Evolutionary conservation across 2,888 invertebrate genomes (phyloP), one percentile per base, ranked within the genome.

Genomic region (Eristalis pertinax): DNA sequence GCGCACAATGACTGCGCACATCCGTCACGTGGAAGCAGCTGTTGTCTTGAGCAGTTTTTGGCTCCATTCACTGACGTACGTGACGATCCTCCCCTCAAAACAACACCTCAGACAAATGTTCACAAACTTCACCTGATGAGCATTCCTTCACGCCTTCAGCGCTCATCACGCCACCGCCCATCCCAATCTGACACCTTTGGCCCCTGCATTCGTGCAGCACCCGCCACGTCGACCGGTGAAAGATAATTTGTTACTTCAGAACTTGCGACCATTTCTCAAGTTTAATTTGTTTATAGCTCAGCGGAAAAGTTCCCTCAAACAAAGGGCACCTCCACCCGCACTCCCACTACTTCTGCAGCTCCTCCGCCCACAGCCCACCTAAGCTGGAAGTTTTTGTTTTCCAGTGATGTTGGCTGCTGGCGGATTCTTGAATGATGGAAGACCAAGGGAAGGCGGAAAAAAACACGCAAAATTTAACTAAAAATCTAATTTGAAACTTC

Each of bases 401-500:
- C n/a, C 19, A n/a, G 19, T 1, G 19, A 15, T 19, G 50, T 8
- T 35, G 26, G 58, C 41, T 13, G 22, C 24, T 22, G n/a, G 56
- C 64, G 58, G 26, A 13, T n/a, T 29, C 56, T 63, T 58, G 26
- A 32, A 22, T 67, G 58, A 64, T 50, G 29, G 43, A 84, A 69
- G 41, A 29, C 75, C 67, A 26, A 85, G 43, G 50, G 62, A 62
- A 78, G 62, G 62, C 62, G 35, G 69, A 32, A 76, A 84, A 76
- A 74, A 85, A 78, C 60, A 68, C 74, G 70, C 60, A 62, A 56
- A 86, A 79, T 83, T 83, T 83, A 41, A 83, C 82, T 83, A 86
- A 83, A 86, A 86, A 86, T 83, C 86, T 78, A 83, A 86, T 83
- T 86, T 86, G 65, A 83, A 86, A 86, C 70, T 82, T 86, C 78